Evolutionary conservation across 2,113 vertebrate species (phyloP), one percentile per base, ranked within the genome.

Genomic region (Galbula dea): DNA sequence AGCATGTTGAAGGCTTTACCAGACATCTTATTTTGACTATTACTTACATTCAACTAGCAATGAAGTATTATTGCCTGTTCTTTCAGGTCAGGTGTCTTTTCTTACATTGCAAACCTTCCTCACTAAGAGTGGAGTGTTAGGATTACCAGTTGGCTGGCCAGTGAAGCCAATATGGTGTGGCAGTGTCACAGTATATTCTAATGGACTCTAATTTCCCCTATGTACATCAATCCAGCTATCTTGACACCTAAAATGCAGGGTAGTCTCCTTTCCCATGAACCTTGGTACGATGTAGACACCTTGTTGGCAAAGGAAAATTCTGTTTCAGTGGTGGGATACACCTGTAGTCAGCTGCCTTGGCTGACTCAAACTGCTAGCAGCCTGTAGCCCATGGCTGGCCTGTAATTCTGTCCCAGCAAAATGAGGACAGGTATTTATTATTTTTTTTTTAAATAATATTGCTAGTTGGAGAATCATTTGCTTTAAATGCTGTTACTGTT

Each of bases 401-500:
- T 43, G 15, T 12, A 11, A 43, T 43, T 43, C 41, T 43, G 15
- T 43, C 15, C 41, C 41, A 43, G 41, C 41, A 43, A 43, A 43
- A 43, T 15, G 11, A 43, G 41, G 41, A 43, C 41, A 43, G 36
- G 5, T 48, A 19, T 41, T 80, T 83, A 30, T 66, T 73, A 22
- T 14, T 45, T 82, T 52, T 66, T 12, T 2, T 4, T 10, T 61
- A 29, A 68, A 34, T 51, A 65, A 61, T 43, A 43, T 61, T 55
- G 45, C 58, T 74, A 43, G 26, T 80, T 71, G 59, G 15, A 22
- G 32, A 95, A 88, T 68, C 1, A 37, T 83, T 94, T 91, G 24
- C 55, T 84, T 13, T 74, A 88, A 93, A 67, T 88, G 80, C 4
- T 89, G 61, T 94, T 95, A 68, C 43, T 84, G n/a, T 72, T 91